These are phyloP conservation scores for Zophobas morio DNA, from an alignment of 1,140 invertebrate species.

Conservation along the genomic window DNA sequence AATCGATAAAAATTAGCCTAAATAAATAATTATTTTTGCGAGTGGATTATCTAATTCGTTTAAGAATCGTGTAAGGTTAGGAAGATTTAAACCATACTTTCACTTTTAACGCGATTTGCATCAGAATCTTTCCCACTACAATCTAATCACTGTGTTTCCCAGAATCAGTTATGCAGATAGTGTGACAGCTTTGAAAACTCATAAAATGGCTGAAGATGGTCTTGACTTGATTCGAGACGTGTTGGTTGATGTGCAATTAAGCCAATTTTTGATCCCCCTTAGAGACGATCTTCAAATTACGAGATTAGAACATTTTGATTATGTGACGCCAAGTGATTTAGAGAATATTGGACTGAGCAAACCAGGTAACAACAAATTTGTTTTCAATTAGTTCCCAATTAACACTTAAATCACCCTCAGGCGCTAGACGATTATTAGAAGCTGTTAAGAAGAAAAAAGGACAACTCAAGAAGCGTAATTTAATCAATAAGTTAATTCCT, in stretches of 20 bases:
- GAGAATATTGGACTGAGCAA: conserved; percentile 95
- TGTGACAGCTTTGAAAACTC: conserved; percentile 11
- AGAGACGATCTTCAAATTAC: conserved; percentile 92
- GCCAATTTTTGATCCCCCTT: conserved; percentile 92
- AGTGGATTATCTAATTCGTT: neutral
- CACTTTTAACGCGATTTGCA: conserved; percentile 36
- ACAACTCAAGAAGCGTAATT: conserved; percentile 84
- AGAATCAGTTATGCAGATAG: conserved; percentile 21
- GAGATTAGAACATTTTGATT: conserved; percentile 94
- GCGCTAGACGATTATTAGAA: conserved; percentile 89
- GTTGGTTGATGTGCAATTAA: conserved; percentile 91
- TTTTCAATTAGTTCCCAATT: conserved; percentile 33
- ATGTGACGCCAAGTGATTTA: conserved; percentile 93
- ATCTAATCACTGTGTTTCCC: conserved; percentile 8
- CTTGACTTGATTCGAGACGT: conserved; percentile 89
- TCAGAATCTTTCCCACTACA: conserved; percentile 20
- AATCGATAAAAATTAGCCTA: no score
- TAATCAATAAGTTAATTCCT: conserved; percentile 89
- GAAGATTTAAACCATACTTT: conserved; percentile 10
- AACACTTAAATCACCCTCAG: conserved; percentile 54
- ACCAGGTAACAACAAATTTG: conserved; percentile 74
- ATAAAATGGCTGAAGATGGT: conserved; percentile 70
- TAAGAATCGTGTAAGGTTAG: conserved; percentile 10
- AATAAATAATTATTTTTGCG: no score
- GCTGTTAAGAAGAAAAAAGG: conserved; percentile 91